Evolutionary conservation across 1,140 invertebrate genomes (phyloP), one percentile per base, ranked within the genome.

Genomic region (Danaus plexippus): DNA sequence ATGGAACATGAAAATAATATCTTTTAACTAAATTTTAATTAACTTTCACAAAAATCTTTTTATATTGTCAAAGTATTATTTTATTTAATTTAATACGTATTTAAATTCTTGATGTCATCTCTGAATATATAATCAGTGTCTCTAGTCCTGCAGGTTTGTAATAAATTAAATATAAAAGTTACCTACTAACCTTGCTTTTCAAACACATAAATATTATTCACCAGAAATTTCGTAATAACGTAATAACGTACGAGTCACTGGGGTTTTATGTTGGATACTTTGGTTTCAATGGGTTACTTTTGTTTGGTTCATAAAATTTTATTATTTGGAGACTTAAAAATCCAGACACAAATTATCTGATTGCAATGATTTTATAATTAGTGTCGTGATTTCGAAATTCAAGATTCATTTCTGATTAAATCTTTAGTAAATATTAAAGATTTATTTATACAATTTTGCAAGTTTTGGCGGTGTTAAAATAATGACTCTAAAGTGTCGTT

Each of bases 171-270:
- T 71, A 78, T 67, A 66, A 78, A 80, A 77, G 75, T 80, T 80
- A 80, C 80, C 80, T 75, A 72, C 75, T 73, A 80, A 83, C 74
- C 79, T 83, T 71, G 67, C 59, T 65, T 69, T 70, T 7, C 22
- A 74, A 83, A 71, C 67, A 67, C 64, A 70, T 79, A 80, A 80
- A 80, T 80, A 83, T 83, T 75, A 75, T 76, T 80, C 75, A 80
- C 80, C 77, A 67, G 68, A 75, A 83, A 76, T 83, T 78, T 76
- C 70, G 68, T 65, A 65, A 77, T 74, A 79, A 77, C 70, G 68
- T 65, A 65, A 77, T 74, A 79, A 77, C 75, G 75, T 79, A 80
- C 75, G 77, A 79, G 67, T 75, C 76, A 71, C 74, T 71, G 69
- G 75, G 75, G 71, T 70, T 81, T 78, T 73, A 67, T 74, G 72